Evolutionary conservation across 2,888 invertebrate species (phyloP), one percentile per base, ranked within the genome.

Genomic region (Oligia fasciuncula): DNA sequence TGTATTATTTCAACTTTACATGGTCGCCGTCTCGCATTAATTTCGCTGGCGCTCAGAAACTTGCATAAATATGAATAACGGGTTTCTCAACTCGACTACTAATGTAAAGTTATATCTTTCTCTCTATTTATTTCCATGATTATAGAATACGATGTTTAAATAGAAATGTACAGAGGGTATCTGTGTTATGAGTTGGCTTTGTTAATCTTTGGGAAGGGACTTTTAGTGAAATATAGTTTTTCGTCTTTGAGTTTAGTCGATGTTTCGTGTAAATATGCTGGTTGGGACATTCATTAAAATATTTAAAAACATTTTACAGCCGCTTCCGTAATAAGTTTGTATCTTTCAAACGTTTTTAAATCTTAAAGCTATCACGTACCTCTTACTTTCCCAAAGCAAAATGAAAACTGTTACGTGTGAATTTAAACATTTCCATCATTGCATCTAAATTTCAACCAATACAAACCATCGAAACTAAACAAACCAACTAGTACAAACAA

Each of bases 21-120:
- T 90, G 87, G 84, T 81, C 81, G 86, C 89, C 87, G 86, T 77
- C 70, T 84, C 86, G 79, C 87, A 90, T 91, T 92, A 90, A 91
- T 90, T 89, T 88, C 65, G 78, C 78, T 65, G 57, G 82, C 83
- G 87, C 87, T 81, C 80, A 85, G 87, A 79, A 91, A 92, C 91
- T 92, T 91, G 89, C 91, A 93, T 93, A 92, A 93, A 94, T 91
- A 92, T 93, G 91, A 93, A 89, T 91, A 90, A 94, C 88, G 92
- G 91, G 89, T 91, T 91, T 91, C 85, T 83, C 90, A 92, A 91
- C 89, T 91, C 81, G 87, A 90, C 91, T 92, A 89, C 90, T 92
- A 91, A 92, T 92, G 88, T 91, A 87, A 83, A 91, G 86, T 90
- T 84, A 89, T 90, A 90, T 87, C 85, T 86, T 87, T 87, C 74